Conservation (phyloP, 2,888 invertebrate genomes). For the Pseudeuparius sepicola region DNA sequence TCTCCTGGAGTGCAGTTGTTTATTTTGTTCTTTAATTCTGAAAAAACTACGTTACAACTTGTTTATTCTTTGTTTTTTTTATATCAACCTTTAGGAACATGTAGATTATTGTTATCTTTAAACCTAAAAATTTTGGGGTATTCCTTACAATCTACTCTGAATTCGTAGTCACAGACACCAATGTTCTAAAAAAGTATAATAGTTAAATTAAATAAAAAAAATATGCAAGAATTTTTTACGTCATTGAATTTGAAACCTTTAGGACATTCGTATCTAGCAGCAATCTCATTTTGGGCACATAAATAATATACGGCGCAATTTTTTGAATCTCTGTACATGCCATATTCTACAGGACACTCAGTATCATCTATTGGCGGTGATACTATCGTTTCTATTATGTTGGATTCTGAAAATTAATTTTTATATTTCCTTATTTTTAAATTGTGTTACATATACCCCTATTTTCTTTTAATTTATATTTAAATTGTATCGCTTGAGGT, state of each 20-base stretch:
- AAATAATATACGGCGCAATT: conserved; percentile 58
- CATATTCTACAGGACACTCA: conserved; percentile 48
- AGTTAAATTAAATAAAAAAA: conserved; percentile 8
- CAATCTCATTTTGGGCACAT: conserved; percentile 41
- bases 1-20: conserved; percentile 31
- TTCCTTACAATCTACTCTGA: conserved; percentile 21
- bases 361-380: too few relatives aligned
- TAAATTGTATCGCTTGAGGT: too few relatives aligned
- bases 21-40: conserved; percentile 30
- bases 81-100: conserved; percentile 23
- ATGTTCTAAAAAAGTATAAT: conserved; percentile 18
- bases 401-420: too few relatives aligned
- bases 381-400: too few relatives aligned
- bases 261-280: conserved; percentile 52
- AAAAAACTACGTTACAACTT: too few relatives aligned
- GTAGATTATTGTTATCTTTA: conserved; percentile 18
- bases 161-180: conserved; percentile 21
- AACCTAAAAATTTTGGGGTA: conserved; percentile 21
- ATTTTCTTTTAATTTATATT: too few relatives aligned
- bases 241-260: conserved; percentile 39
- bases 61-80: too few relatives aligned
- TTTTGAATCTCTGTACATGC: conserved; percentile 48
- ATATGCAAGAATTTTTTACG: conserved; percentile 19
- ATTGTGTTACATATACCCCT: too few relatives aligned
- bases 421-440: too few relatives aligned